Conservation (phyloP, 1,140 invertebrate species). For the Drosophila suzukii region DNA sequence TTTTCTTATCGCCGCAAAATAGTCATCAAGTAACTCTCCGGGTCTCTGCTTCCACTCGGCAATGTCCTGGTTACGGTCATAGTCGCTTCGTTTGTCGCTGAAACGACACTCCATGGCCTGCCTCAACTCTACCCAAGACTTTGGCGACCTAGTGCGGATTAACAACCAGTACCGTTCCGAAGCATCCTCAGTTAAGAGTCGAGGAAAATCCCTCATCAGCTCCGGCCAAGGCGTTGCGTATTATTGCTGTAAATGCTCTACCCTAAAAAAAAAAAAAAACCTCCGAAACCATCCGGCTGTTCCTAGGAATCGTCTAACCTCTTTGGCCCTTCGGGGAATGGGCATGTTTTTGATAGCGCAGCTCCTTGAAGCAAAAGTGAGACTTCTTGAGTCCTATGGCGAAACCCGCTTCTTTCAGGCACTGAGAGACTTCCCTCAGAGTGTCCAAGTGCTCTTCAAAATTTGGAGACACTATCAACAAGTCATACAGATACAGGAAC, state of each 20-base stretch:
- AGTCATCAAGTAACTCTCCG: background rate
- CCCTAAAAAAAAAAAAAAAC: background rate
- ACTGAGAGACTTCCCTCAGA: background rate
- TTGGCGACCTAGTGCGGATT: background rate
- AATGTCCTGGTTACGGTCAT: background rate
- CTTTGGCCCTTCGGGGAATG: too few relatives aligned
- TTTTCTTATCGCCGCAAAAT: background rate
- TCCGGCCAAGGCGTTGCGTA: background rate
- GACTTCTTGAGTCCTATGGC: slow-evolving; percentile 85
- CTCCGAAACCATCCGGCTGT: slow-evolving; percentile 20
- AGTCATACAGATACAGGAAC: slow-evolving; percentile 2
- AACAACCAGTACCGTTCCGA: background rate
- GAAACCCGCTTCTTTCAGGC: slow-evolving; percentile 57
- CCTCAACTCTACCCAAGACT: background rate
- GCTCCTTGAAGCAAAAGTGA: slow-evolving; percentile 64
- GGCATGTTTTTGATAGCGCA: too few relatives aligned
- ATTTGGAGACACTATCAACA: background rate
- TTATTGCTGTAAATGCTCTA: background rate
- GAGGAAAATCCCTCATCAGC: background rate
- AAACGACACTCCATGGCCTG: background rate
- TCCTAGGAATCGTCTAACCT: slow-evolving; percentile 25
- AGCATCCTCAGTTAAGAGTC: background rate
- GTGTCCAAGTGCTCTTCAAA: background rate
- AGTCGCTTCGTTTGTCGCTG: background rate
- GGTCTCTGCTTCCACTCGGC: background rate